phyloP scores from a whole-genome alignment of 2,797 vertebrate species.

The Emys orbicularis region DNA sequence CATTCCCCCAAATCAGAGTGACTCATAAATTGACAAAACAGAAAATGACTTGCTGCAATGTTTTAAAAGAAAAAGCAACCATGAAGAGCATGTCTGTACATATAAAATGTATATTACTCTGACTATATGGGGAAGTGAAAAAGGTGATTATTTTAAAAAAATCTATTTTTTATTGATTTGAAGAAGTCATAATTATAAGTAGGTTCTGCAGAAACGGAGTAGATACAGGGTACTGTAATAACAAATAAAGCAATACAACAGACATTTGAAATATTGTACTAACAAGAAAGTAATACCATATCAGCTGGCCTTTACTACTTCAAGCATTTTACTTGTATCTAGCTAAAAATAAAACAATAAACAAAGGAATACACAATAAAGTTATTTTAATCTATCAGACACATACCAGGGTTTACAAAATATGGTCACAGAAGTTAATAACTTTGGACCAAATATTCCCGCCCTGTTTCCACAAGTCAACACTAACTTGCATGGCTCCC shows the following conservation, averaged over 20 bases:
- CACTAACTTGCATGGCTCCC: neutral
- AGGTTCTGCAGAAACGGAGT: neutral
- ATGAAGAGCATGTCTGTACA: neutral
- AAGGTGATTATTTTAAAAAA: neutral
- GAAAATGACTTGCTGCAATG: neutral
- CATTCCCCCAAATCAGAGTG: neutral
- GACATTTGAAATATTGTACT: conserved; percentile 36
- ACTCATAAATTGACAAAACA: neutral
- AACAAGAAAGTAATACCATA: neutral
- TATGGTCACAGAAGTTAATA: conserved; percentile 21
- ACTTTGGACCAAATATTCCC: neutral
- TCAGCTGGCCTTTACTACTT: conserved; percentile 38
- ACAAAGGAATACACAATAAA: conserved; percentile 14
- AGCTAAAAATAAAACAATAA: conserved; percentile 50
- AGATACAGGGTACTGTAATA: neutral
- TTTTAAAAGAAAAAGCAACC: neutral
- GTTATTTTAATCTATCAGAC: conserved; percentile 37
- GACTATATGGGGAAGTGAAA: conserved; percentile 38
- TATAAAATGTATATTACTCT: neutral
- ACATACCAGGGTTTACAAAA: conserved; percentile 10
- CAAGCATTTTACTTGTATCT: conserved; percentile 7
- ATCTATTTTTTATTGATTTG: conserved; percentile 48
- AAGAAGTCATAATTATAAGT: conserved; percentile 18
- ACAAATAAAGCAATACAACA: conserved; percentile 38
- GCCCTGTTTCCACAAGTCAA: neutral